Evolutionary conservation across 2,888 invertebrate species (phyloP).

Genomic region (Drosophila meridionalis): DNA sequence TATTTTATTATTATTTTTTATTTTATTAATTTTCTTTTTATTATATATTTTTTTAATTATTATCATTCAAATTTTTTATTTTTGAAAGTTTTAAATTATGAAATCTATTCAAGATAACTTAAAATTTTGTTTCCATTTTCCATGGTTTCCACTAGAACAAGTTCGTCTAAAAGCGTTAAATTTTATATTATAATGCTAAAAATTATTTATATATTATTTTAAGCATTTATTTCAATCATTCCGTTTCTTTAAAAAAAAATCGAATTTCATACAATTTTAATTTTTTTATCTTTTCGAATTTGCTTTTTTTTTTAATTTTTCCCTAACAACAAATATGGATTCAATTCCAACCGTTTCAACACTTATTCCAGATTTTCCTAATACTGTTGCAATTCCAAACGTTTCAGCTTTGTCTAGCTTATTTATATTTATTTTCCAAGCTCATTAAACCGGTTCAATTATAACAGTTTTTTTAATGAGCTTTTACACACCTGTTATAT

Average conservation of each 20-base stretch:
- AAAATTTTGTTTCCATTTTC: no score
- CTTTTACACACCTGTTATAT: conserved; percentile 49
- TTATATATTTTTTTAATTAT: no score
- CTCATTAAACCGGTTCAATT: conserved; percentile 19
- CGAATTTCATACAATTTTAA: background rate
- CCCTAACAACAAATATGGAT: background rate
- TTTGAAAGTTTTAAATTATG: no score
- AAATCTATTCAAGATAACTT: no score
- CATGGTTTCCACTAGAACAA: no score
- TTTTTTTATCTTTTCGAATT: background rate
- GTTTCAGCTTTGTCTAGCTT: background rate
- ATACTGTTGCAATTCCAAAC: background rate
- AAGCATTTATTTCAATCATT: background rate
- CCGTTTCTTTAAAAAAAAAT: background rate
- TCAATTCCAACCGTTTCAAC: background rate
- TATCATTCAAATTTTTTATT: no score
- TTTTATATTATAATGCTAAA: no score
- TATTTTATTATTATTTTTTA: no score
- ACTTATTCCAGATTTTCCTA: no score
- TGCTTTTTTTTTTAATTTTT: background rate
- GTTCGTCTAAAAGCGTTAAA: no score
- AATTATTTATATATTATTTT: no score
- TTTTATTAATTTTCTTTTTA: no score
- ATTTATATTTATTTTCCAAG: background rate
- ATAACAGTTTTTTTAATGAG: conserved; percentile 15